Conservation (phyloP, 1,140 invertebrate genomes). For the Conus betulinus region DNA sequence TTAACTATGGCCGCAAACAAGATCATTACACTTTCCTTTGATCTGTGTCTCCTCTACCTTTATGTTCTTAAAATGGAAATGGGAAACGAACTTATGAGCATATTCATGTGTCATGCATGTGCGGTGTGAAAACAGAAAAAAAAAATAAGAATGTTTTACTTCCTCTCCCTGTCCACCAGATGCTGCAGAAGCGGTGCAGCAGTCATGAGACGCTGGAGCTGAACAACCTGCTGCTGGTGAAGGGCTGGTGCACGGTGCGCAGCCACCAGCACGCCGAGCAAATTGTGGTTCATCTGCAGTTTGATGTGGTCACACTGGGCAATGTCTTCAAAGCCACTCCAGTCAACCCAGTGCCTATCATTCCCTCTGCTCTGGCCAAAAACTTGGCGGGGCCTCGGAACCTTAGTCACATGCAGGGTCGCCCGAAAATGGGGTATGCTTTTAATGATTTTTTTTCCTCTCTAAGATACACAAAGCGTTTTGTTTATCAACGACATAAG, state of each 20-base stretch:
- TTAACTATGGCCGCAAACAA: too few relatives aligned
- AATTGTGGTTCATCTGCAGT: conserved; percentile 65
- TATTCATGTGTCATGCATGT: too few relatives aligned
- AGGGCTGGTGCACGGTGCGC: conserved; percentile 67
- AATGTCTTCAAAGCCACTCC: conserved; percentile 69
- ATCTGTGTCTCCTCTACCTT: too few relatives aligned
- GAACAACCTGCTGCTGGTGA: conserved; percentile 60
- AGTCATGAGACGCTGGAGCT: conserved; percentile 65
- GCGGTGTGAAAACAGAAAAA: too few relatives aligned
- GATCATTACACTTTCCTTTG: too few relatives aligned
- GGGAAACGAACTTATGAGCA: too few relatives aligned
- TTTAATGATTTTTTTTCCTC: too few relatives aligned
- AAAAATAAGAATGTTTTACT: too few relatives aligned
- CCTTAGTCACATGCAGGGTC: conserved; percentile 69
- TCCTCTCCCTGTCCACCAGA: conserved; percentile 47
- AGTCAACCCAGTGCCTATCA: conserved; percentile 67
- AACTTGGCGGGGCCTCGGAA: conserved; percentile 71
- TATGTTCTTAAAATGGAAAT: too few relatives aligned
- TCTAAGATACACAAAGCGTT: too few relatives aligned
- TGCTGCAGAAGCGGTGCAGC: conserved; percentile 59
- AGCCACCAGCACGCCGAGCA: conserved; percentile 57
- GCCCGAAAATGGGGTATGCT: conserved; percentile 71
- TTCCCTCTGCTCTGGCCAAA: conserved; percentile 72
- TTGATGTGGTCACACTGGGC: conserved; percentile 69
- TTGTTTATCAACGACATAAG: too few relatives aligned